Percentiles rank a stretch among this genome's conserved stretches.
These are phyloP conservation scores for Halictus ligatus DNA, from an alignment of 2,888 invertebrate genomes.

Conservation along the genomic window DNA sequence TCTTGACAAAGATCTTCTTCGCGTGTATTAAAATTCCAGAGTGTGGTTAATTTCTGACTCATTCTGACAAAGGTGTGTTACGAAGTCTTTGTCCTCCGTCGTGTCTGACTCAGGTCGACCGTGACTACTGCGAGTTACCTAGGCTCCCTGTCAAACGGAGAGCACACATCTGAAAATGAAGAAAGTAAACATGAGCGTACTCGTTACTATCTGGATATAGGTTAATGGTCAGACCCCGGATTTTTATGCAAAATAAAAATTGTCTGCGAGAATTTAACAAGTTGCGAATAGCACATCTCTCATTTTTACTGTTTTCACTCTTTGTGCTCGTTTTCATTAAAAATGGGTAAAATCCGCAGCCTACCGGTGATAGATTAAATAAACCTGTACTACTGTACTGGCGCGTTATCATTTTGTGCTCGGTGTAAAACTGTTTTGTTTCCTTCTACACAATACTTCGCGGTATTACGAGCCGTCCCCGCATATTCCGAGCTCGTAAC, in stretches of 20 bases:
- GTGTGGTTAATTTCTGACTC: no score
- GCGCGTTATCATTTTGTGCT: not conserved
- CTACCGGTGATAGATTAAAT: no score
- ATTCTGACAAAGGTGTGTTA: not conserved
- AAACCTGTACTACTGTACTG: not conserved
- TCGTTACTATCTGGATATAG: no score
- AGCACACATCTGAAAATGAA: no score
- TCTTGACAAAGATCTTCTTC: no score
- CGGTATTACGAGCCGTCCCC: no score
- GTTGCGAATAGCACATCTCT: not conserved
- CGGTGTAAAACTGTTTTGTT: not conserved
- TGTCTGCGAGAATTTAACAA: not conserved
- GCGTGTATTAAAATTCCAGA: no score
- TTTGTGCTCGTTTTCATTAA: not conserved
- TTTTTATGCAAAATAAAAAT: not conserved
- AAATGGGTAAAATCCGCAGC: not conserved
- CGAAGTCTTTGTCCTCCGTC: not conserved
- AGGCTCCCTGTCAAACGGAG: no score
- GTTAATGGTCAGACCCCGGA: no score
- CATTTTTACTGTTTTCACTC: not conserved
- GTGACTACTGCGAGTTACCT: slow-evolving; percentile 17
- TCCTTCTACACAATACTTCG: not conserved
- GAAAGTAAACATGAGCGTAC: no score
- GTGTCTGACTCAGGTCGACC: slow-evolving; percentile 23
- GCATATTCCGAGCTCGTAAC: no score